Evolutionary conservation across 2,113 vertebrate species (phyloP), one percentile per base, ranked within the genome.

Genomic region (Aviceda subcristata): DNA sequence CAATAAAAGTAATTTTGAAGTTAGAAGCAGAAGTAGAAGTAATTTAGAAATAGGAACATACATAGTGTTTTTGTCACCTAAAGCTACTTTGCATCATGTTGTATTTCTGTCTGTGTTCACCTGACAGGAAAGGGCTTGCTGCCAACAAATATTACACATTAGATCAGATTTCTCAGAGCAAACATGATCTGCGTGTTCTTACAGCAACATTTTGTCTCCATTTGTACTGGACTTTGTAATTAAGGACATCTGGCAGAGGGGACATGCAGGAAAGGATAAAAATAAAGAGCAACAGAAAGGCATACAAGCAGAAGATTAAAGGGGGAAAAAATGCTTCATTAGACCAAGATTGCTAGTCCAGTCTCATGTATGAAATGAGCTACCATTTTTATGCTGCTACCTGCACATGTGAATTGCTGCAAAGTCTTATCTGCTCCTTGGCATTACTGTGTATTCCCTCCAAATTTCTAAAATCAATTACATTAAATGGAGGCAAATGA

Each of bases 81-180:
- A 67, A 96, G 56, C 23, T 87, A 63, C 50, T 90, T 84, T 78
- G 72, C 56, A 76, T 73, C 20, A 11, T 67, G 29, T 1, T 73
- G 4, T 39, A 78, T 69, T 91, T 88, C 63, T 63, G 27, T 71
- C 41, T 53, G 23, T 23, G 63, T 68, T 88, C 88, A 75, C 64
- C 90, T 94, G 79, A 84, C 79, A 89, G 83, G 66, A 94, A 89
- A 36, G 30, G 78, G 95, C 56, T 89, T 43, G n/a, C 69, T 85
- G 86, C 76, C 90, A 95, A 63, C 36, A 78, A 86, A 59, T 71
- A 74, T 34, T 38, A 79, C 50, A 79, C 29, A 4, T 21, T 2
- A 66, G 91, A 67, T 90, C 77, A 73, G n/a, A 50, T 56, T 91
- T 91, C 76, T 78, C 55, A 80, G 41, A 80, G 86, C 75, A 95